Evolutionary conservation across 2,888 invertebrate species (phyloP).

Genomic region (Cephus pygmeus): DNA sequence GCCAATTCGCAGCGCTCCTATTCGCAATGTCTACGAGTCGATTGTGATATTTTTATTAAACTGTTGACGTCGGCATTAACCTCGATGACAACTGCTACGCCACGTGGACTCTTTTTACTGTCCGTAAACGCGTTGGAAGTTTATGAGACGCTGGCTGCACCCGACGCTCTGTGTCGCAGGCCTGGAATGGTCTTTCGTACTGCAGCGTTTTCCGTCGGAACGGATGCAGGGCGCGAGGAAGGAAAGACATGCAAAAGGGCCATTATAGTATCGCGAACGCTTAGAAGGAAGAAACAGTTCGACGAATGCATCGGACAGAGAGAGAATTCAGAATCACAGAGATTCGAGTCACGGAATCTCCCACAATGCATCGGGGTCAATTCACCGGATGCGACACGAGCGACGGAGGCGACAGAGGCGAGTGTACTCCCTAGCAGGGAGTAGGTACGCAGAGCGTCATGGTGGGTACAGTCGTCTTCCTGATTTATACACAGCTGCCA

Average conservation of each 20-base stretch:
- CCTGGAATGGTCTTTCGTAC: too few species aligned
- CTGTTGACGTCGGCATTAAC: too few species aligned
- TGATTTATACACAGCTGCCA: constrained; percentile 63
- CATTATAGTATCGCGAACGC: background rate
- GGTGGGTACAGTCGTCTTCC: constrained; percentile 58
- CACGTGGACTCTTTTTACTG: too few species aligned
- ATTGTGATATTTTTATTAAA: too few species aligned
- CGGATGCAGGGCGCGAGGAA: too few species aligned
- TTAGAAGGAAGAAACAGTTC: background rate
- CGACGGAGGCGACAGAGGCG: constrained; percentile 22
- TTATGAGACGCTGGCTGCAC: too few species aligned
- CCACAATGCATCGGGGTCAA: constrained; percentile 59
- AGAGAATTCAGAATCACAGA: constrained; percentile 1
- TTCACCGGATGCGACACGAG: constrained; percentile 49
- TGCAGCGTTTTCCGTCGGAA: too few species aligned
- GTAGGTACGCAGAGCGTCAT: constrained; percentile 12
- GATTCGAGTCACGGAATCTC: constrained; percentile 61
- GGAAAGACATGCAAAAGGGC: background rate
- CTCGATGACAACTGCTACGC: too few species aligned
- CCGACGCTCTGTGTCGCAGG: too few species aligned
- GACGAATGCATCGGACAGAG: constrained; percentile 18
- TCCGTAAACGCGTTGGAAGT: too few species aligned
- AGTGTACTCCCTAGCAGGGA: background rate
- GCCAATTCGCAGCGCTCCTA: too few species aligned
- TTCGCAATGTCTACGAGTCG: too few species aligned